Percentiles rank a stretch among this genome's conserved stretches.
Conservation (phyloP, 2,113 vertebrate genomes). For the Poeciliopsis retropinna region DNA sequence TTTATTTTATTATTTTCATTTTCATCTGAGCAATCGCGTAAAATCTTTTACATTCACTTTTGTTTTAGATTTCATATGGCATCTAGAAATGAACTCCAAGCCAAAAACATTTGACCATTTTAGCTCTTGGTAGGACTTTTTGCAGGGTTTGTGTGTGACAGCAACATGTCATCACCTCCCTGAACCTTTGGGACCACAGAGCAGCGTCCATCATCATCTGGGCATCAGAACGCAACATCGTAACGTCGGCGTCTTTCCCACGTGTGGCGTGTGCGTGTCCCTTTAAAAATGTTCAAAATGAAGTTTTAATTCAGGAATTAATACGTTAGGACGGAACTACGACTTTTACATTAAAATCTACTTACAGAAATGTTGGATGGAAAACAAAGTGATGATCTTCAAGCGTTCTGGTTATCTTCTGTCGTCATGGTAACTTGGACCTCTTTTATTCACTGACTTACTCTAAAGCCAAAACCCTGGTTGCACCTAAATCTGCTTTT, state of each 20-base stretch:
- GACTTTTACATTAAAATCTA: no score
- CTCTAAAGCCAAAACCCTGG: no score
- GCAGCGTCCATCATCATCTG: slow-evolving; percentile 21
- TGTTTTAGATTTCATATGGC: slow-evolving; percentile 10
- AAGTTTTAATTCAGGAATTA: no score
- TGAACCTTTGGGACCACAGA: slow-evolving; percentile 23
- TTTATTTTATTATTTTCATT: no score
- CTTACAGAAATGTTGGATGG: no score
- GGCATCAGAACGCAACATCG: slow-evolving; percentile 30
- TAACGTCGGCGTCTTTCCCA: slow-evolving; percentile 8
- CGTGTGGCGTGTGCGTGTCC: slow-evolving; percentile 2
- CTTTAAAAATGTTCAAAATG: not conserved
- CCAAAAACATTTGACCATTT: slow-evolving; percentile 5
- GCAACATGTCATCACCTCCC: slow-evolving; percentile 18
- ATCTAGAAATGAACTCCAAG: not conserved
- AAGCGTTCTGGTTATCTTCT: no score
- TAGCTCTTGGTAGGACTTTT: slow-evolving; percentile 16
- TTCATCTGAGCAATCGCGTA: not conserved
- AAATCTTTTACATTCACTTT: slow-evolving; percentile 9
- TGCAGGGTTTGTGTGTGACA: not conserved
- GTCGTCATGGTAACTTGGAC: no score
- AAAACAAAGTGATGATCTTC: no score
- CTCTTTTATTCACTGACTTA: no score
- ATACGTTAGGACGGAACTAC: no score
- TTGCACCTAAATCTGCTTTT: no score